Percentiles rank a stretch among this genome's conserved stretches.
Evolutionary conservation across 1,140 invertebrate genomes (phyloP).

Genomic region (Ostrea denselamellosa): DNA sequence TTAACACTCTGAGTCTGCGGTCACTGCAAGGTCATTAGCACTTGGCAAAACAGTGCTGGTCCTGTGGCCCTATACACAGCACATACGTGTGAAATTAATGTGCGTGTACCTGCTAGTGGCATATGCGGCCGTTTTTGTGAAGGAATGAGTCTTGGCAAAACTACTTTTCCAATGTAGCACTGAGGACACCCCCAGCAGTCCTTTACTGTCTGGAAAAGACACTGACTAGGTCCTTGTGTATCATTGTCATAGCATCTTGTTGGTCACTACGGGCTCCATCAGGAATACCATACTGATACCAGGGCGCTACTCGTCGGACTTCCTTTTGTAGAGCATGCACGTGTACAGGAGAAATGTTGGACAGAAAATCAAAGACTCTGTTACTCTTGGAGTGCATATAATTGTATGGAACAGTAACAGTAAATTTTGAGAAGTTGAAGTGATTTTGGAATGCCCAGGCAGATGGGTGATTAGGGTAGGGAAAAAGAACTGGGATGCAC

Average conservation of each 20-base stretch:
- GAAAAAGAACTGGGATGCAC: conserved; percentile 71
- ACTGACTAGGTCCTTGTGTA: conserved; percentile 51
- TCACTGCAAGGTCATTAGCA: no score
- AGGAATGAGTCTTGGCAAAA: no score
- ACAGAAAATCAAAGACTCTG: conserved; percentile 54
- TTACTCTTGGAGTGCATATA: conserved; percentile 27
- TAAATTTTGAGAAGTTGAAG: conserved; percentile 63
- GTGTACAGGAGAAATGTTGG: conserved; percentile 52
- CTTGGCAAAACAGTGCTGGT: no score
- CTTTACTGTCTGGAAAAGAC: neutral
- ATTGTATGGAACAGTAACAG: conserved; percentile 55
- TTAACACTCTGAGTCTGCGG: no score
- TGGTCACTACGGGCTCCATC: conserved; percentile 14
- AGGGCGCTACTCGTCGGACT: conserved; percentile 58
- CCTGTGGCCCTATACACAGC: no score
- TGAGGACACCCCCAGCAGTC: no score
- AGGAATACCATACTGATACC: conserved; percentile 64
- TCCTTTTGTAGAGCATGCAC: conserved; percentile 55
- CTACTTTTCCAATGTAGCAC: no score
- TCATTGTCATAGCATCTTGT: conserved; percentile 60
- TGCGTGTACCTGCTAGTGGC: no score
- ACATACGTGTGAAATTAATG: no score
- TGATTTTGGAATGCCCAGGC: conserved; percentile 60
- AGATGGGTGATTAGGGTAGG: conserved; percentile 39
- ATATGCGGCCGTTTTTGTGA: no score